Evolutionary conservation across 2,888 invertebrate species (phyloP).

Genomic region (Aethes cnicana): DNA sequence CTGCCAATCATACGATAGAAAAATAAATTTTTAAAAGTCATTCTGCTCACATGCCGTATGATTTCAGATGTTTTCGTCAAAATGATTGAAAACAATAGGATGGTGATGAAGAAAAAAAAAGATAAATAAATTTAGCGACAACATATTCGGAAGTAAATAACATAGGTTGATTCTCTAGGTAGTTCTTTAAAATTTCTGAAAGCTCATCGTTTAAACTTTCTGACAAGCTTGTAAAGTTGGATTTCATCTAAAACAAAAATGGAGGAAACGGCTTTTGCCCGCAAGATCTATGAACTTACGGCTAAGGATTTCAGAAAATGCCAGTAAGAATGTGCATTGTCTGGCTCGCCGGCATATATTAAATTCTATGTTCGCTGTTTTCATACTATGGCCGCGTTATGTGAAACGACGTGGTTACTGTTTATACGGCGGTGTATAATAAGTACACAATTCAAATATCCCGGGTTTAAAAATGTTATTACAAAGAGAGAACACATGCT

Average conservation of each 20-base stretch:
- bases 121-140: too few relatives aligned
- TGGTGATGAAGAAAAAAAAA: too few relatives aligned
- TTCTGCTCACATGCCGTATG: too few relatives aligned
- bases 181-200: constrained; percentile 20
- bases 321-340: constrained; percentile 29
- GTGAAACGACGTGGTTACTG: constrained; percentile 9
- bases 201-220: constrained; percentile 7
- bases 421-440: constrained; percentile 5
- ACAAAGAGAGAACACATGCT: neutral
- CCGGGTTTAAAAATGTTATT: neutral
- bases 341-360: constrained; percentile 44
- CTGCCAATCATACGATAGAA: too few relatives aligned
- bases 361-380: constrained; percentile 50
- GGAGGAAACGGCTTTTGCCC: constrained; percentile 17
- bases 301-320: constrained; percentile 23
- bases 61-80: too few relatives aligned
- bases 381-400: constrained; percentile 34
- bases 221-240: constrained; percentile 9
- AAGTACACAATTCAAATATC: constrained; percentile 4
- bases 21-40: too few relatives aligned
- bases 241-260: constrained; percentile 14
- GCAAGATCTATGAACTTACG: constrained; percentile 20
- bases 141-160: too few relatives aligned
- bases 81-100: too few relatives aligned
- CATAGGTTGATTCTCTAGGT: too few relatives aligned